Evolutionary conservation across 2,797 vertebrate genomes (phyloP).

Genomic region (Manis crassicaudata): DNA sequence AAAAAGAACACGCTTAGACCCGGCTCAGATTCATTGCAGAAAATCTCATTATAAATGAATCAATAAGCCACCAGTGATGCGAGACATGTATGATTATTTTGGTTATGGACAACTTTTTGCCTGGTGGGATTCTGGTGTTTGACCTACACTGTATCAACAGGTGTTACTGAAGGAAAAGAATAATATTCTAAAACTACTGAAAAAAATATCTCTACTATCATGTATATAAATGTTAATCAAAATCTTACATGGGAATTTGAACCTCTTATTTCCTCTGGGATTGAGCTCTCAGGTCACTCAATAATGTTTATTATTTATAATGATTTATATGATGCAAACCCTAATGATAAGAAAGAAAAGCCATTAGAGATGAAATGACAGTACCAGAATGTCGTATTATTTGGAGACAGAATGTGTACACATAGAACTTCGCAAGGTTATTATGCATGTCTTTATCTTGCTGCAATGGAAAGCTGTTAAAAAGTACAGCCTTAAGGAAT

Average conservation of each 20-base stretch:
- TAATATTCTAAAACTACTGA: not conserved
- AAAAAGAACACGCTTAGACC: not conserved
- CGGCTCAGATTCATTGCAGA: not conserved
- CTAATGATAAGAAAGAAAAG: not conserved
- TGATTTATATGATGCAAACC: not conserved
- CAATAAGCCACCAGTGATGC: not conserved
- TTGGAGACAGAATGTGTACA: not conserved
- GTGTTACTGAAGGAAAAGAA: not conserved
- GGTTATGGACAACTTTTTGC: not conserved
- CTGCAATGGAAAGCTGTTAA: not conserved
- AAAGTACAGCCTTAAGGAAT: not conserved
- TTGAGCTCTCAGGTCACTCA: not conserved
- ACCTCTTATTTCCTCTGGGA: not conserved
- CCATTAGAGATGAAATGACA: not conserved
- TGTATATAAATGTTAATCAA: not conserved
- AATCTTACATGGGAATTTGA: not conserved
- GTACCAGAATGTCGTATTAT: not conserved
- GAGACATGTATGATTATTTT: not conserved
- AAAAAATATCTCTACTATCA: conserved; percentile 4
- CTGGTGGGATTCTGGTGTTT: not conserved
- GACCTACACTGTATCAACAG: not conserved
- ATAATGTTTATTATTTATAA: conserved; percentile 28
- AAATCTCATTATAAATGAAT: conserved; percentile 65
- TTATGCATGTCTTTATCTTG: not conserved
- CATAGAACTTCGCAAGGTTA: not conserved